Evolutionary conservation across 2,888 invertebrate species (phyloP).

Genomic region (Atethmia centrago): DNA sequence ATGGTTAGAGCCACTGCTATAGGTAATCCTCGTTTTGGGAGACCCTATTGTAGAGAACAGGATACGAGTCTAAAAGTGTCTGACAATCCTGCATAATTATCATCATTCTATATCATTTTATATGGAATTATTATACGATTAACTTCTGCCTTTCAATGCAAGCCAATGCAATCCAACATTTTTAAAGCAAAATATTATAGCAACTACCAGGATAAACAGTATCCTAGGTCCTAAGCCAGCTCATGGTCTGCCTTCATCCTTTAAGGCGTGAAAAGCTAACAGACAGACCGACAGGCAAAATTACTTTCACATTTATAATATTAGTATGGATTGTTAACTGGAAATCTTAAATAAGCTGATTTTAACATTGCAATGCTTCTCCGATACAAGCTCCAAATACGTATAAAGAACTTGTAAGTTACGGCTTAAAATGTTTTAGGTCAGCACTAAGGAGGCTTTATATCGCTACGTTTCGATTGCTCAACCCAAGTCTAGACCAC

Average conservation of each 20-base stretch:
- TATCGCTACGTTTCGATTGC: conserved; percentile 50
- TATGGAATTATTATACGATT: too few relatives aligned
- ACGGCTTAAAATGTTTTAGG: conserved; percentile 41
- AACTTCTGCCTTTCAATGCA: neutral
- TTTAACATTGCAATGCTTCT: conserved; percentile 16
- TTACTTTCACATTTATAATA: neutral
- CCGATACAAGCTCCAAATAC: neutral
- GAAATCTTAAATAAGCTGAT: neutral
- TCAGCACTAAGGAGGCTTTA: conserved; percentile 46
- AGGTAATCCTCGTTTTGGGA: too few relatives aligned
- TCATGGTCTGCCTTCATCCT: neutral
- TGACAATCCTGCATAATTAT: neutral
- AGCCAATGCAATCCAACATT: neutral
- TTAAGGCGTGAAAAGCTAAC: too few relatives aligned
- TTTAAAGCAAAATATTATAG: neutral
- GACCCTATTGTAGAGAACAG: neutral
- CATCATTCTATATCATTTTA: too few relatives aligned
- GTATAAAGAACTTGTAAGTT: conserved; percentile 12
- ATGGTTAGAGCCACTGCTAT: neutral
- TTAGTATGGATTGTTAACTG: neutral
- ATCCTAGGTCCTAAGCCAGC: neutral
- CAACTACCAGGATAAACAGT: neutral
- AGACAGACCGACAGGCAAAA: too few relatives aligned
- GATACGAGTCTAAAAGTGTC: neutral
- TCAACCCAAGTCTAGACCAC: conserved; percentile 55